Evolutionary conservation across 2,797 vertebrate species (phyloP).

Genomic region (Molossus alvarezi): DNA sequence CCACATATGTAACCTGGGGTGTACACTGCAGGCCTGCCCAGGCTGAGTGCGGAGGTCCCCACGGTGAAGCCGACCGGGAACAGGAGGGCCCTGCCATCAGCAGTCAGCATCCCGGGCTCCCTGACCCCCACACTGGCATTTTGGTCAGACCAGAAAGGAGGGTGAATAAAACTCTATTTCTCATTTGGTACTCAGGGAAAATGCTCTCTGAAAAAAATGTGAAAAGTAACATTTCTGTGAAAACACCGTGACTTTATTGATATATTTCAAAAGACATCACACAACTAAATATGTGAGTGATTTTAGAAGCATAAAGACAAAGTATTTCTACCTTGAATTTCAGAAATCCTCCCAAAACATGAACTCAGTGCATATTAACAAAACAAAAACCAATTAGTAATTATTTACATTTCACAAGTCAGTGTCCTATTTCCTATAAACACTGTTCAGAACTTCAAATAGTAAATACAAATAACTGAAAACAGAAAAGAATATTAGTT

Average conservation of each 20-base stretch:
- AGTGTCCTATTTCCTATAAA: neutral
- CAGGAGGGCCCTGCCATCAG: rapidly evolving
- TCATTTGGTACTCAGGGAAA: neutral
- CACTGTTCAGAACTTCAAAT: neutral
- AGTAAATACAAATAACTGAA: neutral
- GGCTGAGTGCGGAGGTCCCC: neutral
- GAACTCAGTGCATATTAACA: neutral
- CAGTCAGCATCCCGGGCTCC: neutral
- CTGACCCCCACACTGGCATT: neutral
- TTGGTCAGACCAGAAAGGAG: neutral
- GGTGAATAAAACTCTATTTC: neutral
- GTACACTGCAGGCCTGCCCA: rapidly evolving
- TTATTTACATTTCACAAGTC: slow-evolving; percentile 2
- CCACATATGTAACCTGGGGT: neutral
- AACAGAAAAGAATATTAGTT: neutral
- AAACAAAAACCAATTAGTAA: neutral
- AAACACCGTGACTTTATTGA: slow-evolving; percentile 75
- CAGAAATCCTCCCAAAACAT: neutral
- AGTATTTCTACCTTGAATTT: slow-evolving; percentile 29
- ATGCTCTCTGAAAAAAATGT: neutral
- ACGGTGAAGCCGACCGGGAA: neutral
- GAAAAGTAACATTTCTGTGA: slow-evolving; percentile 12
- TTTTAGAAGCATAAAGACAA: neutral
- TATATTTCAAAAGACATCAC: neutral
- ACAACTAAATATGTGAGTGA: neutral